Base-by-base conservation (phyloP, 2,888 invertebrate species). In the Amphipyra berbera region DNA sequence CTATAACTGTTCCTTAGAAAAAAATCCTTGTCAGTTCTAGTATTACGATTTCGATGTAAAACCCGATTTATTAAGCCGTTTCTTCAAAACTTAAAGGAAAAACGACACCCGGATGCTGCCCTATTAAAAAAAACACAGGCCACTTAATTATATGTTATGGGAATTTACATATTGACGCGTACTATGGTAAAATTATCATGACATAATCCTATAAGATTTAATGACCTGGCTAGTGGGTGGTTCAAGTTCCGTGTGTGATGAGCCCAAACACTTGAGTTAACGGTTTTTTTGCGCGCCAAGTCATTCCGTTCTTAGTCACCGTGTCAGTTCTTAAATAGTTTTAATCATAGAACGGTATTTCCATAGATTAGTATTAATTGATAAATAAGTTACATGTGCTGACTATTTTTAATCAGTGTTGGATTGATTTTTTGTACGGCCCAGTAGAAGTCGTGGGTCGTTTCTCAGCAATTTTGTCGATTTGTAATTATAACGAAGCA, bases 161-260 rank as follows among this genome's bases (percentile, higher is more conserved):
- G 49, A 45, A 72, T 68, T 65, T 50, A 44, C 42, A 54, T 59
- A 53, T 0, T 2, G 68, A 68, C 68, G 41, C 68, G 59, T 53
- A 37, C 0, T 0, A 10, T 45, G 7, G 37, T 44, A 33, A 46
- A 49, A 13, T 49, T 48, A 42, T 21, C 13, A 76, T 68, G 60
- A 76, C 60, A 68, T 68, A 69, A 78, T 49, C 37, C 13, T 38
- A 44, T 63, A 13, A 42, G 8, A 10, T 15, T 45, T 47, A 54
- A 61, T 54, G 33, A 42, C 41, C n/a, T 37, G 46, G 42, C 45
- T 64, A 50, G 76, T 75, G 57, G 61, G 70, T 57, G 6, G 59
- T 38, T 54, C n/a, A 44, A 73, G 66, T 68, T 79, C 79, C 76
- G 80, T 71, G 50, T 68, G 71, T 63, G 68, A 57, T 62, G 57